Conservation (phyloP, 2,113 vertebrate genomes). For the Grammomys dolichurus region DNA sequence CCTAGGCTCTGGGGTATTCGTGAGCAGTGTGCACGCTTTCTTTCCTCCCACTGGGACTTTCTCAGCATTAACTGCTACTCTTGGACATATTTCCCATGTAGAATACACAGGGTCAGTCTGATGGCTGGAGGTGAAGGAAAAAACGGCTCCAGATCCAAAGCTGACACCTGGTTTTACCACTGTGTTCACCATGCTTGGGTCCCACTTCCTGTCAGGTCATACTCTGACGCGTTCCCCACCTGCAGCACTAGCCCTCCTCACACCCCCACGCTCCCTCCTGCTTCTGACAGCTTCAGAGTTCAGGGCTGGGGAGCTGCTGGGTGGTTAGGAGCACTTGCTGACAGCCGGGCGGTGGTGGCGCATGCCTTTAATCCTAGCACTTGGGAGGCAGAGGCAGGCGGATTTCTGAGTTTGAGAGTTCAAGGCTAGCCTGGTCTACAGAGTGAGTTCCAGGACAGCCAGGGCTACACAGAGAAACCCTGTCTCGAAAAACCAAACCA, state of each 20-base stretch:
- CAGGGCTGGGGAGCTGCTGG: not conserved
- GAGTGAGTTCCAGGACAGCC: too few species aligned
- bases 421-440: too few species aligned
- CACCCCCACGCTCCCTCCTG: too few species aligned
- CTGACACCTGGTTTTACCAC: not conserved
- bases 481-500: too few species aligned
- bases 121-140: slow-evolving; percentile 86
- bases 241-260: not conserved
- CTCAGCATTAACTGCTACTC: slow-evolving; percentile 85
- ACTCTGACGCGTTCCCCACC: not conserved
- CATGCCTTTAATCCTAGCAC: too few species aligned
- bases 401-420: too few species aligned
- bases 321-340: not conserved
- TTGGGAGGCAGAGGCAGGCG: too few species aligned
- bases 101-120: slow-evolving; percentile 88
- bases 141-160: not conserved
- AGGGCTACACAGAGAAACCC: too few species aligned
- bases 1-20: slow-evolving; percentile 85
- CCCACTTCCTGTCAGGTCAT: not conserved
- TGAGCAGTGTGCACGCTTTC: slow-evolving; percentile 82
- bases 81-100: slow-evolving; percentile 92
- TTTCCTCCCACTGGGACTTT: slow-evolving; percentile 81
- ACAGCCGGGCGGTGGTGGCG: too few species aligned
- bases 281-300: not conserved
- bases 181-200: accelerated